Base-by-base conservation (phyloP, 2,888 invertebrate species). In the Lypha dubia region DNA sequence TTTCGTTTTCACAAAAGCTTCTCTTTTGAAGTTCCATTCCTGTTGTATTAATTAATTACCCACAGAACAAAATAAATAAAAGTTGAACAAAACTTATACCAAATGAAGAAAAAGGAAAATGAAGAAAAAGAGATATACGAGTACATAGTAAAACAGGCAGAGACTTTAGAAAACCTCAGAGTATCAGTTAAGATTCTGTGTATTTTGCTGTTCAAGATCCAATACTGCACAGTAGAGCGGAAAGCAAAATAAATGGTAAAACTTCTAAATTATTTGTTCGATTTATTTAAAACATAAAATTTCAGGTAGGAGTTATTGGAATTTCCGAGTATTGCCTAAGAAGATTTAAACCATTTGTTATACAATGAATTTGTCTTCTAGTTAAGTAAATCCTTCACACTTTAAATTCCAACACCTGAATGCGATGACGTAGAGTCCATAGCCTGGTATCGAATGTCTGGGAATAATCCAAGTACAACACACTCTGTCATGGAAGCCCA, bases 11-110 rank as follows among this genome's bases (percentile, higher is more conserved):
- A 17, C 24, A 17, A 67, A 44, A 49, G 80, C 67, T 53, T 60
- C 60, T 62, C 77, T 74, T 77, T 68, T 73, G 51, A 56, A 79
- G 53, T 71, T 63, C 44, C 79, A 79, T 76, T 77, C 77, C 68
- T 60, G 60, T 80, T 67, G 80, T 84, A 84, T 77, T 84, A 84
- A 84, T 77, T 84, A 84, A 84, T 84, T 84, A 84, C 73, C 76
- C 62, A 74, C 68, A 68, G 56, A 77, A 80, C 80, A 71, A 80
- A 84, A 80, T 73, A 80, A 83, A 80, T 75, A 84, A 79, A 70
- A 79, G 60, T 20, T 62, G 60, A 80, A 76, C 84, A 84, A 80
- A 84, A 84, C 68, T 76, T 62, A 83, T 75, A 74, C 74, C 74
- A 68, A 76, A 68, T 17, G 13, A 17, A 58, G 62, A 79, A 20